phyloP scores from a whole-genome alignment of 2,888 invertebrate species.

The Andrena haemorrhoa region DNA sequence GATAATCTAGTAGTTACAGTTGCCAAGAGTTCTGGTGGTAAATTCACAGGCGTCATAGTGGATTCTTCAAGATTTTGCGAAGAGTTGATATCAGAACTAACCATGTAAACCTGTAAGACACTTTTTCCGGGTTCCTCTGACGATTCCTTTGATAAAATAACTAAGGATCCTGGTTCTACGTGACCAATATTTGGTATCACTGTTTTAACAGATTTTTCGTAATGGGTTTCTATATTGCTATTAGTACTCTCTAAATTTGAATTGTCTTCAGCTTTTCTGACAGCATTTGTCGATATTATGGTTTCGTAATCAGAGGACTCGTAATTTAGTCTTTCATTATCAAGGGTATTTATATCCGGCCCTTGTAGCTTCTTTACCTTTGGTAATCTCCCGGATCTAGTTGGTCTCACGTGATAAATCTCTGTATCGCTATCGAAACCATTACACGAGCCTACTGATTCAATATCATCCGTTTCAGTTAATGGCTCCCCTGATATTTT shows the following conservation, averaged over 20 bases:
- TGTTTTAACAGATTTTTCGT: conserved; percentile 65
- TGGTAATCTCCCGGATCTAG: conserved; percentile 84
- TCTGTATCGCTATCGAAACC: conserved; percentile 77
- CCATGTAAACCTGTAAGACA: conserved; percentile 86
- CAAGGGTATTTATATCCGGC: conserved; percentile 71
- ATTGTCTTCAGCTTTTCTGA: conserved; percentile 16
- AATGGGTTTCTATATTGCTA: conserved; percentile 14
- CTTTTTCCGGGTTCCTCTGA: conserved; percentile 83
- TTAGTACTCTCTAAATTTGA: conserved; percentile 13
- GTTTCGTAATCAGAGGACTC: conserved; percentile 10
- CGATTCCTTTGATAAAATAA: conserved; percentile 85
- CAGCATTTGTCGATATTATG: conserved; percentile 3
- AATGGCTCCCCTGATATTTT: neutral
- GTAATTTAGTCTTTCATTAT: conserved; percentile 62
- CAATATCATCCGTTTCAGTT: conserved; percentile 61
- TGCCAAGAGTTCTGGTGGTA: conserved; percentile 82
- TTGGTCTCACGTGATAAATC: conserved; percentile 82
- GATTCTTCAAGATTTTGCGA: conserved; percentile 69
- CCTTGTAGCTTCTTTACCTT: conserved; percentile 80
- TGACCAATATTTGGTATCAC: conserved; percentile 76
- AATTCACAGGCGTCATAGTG: conserved; percentile 80
- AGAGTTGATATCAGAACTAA: conserved; percentile 80
- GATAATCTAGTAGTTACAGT: conserved; percentile 75
- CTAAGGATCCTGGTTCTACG: conserved; percentile 85
- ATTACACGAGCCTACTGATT: conserved; percentile 42